These are phyloP conservation scores for Oryzias dopingdopingensis DNA, from an alignment of 2,797 vertebrate species.

Conservation along the genomic window DNA sequence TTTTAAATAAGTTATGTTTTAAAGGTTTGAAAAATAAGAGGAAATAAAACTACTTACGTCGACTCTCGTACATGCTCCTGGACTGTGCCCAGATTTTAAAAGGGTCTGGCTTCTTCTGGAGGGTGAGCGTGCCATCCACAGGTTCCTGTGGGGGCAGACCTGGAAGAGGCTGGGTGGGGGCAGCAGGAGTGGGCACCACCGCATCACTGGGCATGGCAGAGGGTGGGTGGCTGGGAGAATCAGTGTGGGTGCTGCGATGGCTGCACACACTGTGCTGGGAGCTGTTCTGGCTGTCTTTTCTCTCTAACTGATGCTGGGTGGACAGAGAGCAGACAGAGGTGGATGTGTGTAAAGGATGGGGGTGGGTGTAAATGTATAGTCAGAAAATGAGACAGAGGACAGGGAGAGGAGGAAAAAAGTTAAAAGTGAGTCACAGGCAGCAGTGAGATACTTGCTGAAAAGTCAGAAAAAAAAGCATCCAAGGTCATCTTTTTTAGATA, in stretches of 20 bases:
- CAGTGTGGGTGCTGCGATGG: constrained; percentile 89
- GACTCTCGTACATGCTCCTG: constrained; percentile 99
- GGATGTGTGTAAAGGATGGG: constrained; percentile 19
- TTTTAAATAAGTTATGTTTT: no score
- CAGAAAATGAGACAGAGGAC: constrained; percentile 35
- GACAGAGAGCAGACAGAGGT: constrained; percentile 27
- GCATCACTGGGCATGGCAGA: constrained; percentile 80
- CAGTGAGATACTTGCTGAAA: constrained; percentile 28
- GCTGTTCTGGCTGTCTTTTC: constrained; percentile 96
- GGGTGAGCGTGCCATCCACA: constrained; percentile 84
- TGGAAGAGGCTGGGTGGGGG: constrained; percentile 80
- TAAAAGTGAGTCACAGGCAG: constrained; percentile 47
- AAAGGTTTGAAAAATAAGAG: background rate
- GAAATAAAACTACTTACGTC: constrained; percentile 84
- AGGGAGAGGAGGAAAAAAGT: constrained; percentile 25
- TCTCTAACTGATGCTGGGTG: constrained; percentile 90
- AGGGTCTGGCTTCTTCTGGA: constrained; percentile 96
- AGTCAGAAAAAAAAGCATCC: constrained; percentile 40
- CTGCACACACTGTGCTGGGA: constrained; percentile 94
- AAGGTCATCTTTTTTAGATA: constrained; percentile 66
- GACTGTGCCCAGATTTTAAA: constrained; percentile 99
- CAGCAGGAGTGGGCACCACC: constrained; percentile 77
- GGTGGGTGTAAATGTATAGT: constrained; percentile 27
- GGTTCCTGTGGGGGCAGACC: constrained; percentile 77
- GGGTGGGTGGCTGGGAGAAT: constrained; percentile 86